Conservation (phyloP, 2,797 vertebrate species). For the Peromyscus aztecus region DNA sequence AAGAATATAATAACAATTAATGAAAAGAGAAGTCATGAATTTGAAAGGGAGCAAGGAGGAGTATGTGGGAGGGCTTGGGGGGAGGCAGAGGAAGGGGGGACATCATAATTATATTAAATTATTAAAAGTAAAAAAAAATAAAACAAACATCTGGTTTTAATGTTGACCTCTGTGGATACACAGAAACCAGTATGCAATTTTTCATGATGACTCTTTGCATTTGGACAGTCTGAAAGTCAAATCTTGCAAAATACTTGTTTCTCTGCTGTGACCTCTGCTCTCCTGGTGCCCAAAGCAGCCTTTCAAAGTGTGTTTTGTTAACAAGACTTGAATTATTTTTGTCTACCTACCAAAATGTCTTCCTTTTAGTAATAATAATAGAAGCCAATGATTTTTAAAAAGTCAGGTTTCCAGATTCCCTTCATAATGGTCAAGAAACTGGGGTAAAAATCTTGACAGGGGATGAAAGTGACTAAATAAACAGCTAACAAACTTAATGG, state of each 20-base stretch:
- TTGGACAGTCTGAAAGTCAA: neutral
- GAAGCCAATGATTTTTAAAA: slow-evolving; percentile 9
- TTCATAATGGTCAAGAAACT: neutral
- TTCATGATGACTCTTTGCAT: slow-evolving; percentile 18
- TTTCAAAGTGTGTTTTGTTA: neutral
- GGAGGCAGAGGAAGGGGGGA: neutral
- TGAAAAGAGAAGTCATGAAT: neutral
- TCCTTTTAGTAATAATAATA: slow-evolving; percentile 37
- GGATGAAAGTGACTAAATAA: neutral
- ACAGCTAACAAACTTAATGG: neutral
- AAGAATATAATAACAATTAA: no score
- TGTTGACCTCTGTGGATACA: neutral
- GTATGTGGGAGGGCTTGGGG: neutral
- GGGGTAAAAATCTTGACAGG: neutral
- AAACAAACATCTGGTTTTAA: slow-evolving; percentile 2
- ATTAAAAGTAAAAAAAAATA: neutral
- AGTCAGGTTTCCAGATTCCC: neutral
- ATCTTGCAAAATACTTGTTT: neutral
- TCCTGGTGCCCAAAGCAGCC: neutral
- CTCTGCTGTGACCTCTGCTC: neutral
- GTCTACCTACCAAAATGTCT: neutral
- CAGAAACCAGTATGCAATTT: neutral
- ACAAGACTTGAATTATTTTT: neutral
- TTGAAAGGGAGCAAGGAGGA: neutral
- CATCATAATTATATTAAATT: neutral